A percentile compares a stretch with the other conserved stretches of the same genome.
phyloP scores from a whole-genome alignment of 2,113 vertebrate genomes.

The Hoplias malabaricus region DNA sequence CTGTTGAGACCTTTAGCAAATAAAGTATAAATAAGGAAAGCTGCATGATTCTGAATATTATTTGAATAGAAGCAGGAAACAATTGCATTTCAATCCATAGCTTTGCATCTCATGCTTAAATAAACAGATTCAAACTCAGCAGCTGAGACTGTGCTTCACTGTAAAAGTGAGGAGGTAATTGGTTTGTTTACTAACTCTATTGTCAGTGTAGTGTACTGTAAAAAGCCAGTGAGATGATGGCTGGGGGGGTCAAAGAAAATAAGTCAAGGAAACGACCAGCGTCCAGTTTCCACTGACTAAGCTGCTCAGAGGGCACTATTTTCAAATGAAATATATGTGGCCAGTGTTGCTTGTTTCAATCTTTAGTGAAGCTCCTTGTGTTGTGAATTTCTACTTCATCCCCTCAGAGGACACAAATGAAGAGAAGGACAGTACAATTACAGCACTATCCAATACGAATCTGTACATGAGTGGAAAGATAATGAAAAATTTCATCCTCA shows the following conservation, averaged over 20 bases:
- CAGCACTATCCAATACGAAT: neutral
- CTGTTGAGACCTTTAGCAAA: slow-evolving; percentile 12
- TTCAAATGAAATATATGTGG: neutral
- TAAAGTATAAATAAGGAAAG: slow-evolving; percentile 1
- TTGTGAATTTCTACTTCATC: neutral
- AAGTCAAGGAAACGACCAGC: neutral
- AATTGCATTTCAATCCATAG: slow-evolving; percentile 23
- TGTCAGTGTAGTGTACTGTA: neutral
- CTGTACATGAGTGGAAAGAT: neutral
- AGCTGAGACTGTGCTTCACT: neutral
- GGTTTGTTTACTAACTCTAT: slow-evolving; percentile 18
- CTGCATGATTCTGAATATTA: slow-evolving; percentile 19
- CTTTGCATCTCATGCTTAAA: slow-evolving; percentile 17
- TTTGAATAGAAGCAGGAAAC: slow-evolving; percentile 6
- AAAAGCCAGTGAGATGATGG: neutral
- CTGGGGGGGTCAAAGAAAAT: neutral
- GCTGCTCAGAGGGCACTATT: neutral
- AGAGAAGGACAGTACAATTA: neutral
- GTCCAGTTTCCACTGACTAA: neutral
- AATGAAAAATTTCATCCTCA: neutral
- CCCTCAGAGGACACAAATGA: neutral
- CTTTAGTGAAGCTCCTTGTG: neutral
- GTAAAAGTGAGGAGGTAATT: slow-evolving; percentile 9
- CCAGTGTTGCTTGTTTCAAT: neutral
- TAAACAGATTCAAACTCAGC: slow-evolving; percentile 6